Percentiles rank a stretch among this genome's conserved stretches.
Evolutionary conservation across 2,888 invertebrate species (phyloP).

Genomic region (Monopis laevigella): DNA sequence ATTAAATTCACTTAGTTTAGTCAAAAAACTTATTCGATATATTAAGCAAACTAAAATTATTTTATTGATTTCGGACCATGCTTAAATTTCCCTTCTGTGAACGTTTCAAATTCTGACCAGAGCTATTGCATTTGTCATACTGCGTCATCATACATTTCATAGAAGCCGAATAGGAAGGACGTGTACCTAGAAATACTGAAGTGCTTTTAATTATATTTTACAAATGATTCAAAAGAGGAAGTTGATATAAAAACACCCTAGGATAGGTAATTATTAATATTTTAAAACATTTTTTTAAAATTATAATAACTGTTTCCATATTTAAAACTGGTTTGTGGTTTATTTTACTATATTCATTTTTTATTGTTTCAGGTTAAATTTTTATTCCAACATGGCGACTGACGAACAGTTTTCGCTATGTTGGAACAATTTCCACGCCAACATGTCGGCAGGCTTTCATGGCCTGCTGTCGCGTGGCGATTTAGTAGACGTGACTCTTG

Average conservation of each 20-base stretch:
- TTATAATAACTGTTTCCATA: background rate
- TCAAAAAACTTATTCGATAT: too few species aligned
- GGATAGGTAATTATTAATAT: slow-evolving; percentile 42
- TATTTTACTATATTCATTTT: slow-evolving; percentile 1
- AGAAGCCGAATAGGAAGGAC: slow-evolving; percentile 55
- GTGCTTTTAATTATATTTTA: slow-evolving; percentile 39
- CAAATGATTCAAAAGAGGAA: slow-evolving; percentile 60
- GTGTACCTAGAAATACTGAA: slow-evolving; percentile 38
- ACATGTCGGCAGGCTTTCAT: slow-evolving; percentile 76
- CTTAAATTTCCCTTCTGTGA: too few species aligned
- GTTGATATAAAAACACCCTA: slow-evolving; percentile 57
- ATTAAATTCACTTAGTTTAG: too few species aligned
- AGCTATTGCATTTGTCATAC: too few species aligned
- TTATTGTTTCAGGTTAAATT: slow-evolving; percentile 37
- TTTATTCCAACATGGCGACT: slow-evolving; percentile 75
- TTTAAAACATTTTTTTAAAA: background rate
- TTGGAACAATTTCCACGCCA: slow-evolving; percentile 81
- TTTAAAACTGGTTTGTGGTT: background rate
- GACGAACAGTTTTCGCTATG: slow-evolving; percentile 78
- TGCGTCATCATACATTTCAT: slow-evolving; percentile 59
- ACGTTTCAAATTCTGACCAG: too few species aligned
- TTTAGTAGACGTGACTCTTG: slow-evolving; percentile 75
- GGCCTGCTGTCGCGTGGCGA: slow-evolving; percentile 75
- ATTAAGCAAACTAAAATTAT: too few species aligned
- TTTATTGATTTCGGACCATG: too few species aligned